Conservation (phyloP, 1,140 invertebrate species). For the Ectropis grisescens region DNA sequence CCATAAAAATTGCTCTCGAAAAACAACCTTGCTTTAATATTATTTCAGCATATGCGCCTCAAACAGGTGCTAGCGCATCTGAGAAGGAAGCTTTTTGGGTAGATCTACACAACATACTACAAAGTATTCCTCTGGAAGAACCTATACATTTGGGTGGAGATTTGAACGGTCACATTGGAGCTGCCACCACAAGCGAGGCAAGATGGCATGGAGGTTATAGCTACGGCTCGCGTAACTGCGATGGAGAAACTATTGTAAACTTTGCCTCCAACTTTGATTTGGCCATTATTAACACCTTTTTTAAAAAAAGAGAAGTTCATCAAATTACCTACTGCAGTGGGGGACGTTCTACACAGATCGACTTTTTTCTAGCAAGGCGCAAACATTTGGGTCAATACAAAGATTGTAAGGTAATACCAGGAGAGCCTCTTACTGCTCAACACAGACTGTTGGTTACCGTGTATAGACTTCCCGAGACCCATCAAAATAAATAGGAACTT, state of each 20-base stretch:
- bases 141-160: conserved; percentile 15
- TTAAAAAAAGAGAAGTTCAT: background rate
- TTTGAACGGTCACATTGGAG: conserved; percentile 18
- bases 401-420: no score
- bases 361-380: background rate
- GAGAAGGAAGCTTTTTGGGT: no score
- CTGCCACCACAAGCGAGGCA: background rate
- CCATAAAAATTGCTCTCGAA: conserved; percentile 7
- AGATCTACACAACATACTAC: no score
- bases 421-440: no score
- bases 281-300: conserved; percentile 9
- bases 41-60: conserved; percentile 15
- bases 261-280: conserved; percentile 3
- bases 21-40: conserved; percentile 7
- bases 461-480: background rate
- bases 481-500: background rate
- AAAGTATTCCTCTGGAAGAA: no score
- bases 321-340: conserved; percentile 4
- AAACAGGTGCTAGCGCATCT: conserved; percentile 3
- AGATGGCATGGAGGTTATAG: conserved; percentile 10
- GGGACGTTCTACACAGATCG: background rate
- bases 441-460: no score
- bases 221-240: conserved; percentile 5
- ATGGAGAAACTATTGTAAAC: conserved; percentile 7
- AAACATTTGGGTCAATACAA: no score